phyloP scores from a whole-genome alignment of 2,888 invertebrate genomes.

The Tetramorium bicarinatum region DNA sequence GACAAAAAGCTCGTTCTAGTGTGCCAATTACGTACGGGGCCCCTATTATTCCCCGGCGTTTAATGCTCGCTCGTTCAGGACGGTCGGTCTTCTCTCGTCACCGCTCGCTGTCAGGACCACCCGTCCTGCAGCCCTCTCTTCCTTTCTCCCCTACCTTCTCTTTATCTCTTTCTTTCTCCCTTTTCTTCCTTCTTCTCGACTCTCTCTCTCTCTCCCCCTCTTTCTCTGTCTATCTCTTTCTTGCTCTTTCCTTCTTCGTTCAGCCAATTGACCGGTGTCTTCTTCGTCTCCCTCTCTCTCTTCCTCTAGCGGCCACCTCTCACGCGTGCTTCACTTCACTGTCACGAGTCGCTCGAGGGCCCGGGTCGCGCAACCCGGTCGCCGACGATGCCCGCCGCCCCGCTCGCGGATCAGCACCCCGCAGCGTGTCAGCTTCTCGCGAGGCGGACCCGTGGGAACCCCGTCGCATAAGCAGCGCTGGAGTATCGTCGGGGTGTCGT shows the following conservation, averaged over 20 bases:
- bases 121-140: slow-evolving; percentile 37
- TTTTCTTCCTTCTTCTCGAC: slow-evolving; percentile 4
- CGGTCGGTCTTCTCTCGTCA: slow-evolving; percentile 57
- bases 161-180: slow-evolving; percentile 8
- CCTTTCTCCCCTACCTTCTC: slow-evolving; percentile 35
- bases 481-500: slow-evolving; percentile 41
- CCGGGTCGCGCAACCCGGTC: slow-evolving; percentile 46
- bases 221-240: slow-evolving; percentile 19
- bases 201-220: slow-evolving; percentile 12
- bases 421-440: slow-evolving; percentile 28
- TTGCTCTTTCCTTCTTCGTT: slow-evolving; percentile 25
- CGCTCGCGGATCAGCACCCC: slow-evolving; percentile 14
- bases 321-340: slow-evolving; percentile 60
- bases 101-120: slow-evolving; percentile 45
- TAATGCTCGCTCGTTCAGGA: slow-evolving; percentile 46
- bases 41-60: slow-evolving; percentile 36
- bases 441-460: slow-evolving; percentile 6
- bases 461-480: slow-evolving; percentile 15
- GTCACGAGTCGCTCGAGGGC: slow-evolving; percentile 45
- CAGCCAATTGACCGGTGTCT: slow-evolving; percentile 15
- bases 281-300: slow-evolving; percentile 9
- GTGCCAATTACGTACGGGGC: slow-evolving; percentile 42
- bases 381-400: slow-evolving; percentile 12
- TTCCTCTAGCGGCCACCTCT: slow-evolving; percentile 3
- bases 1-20: slow-evolving; percentile 52